Percentiles rank a stretch among this genome's conserved stretches.
Conservation (phyloP, 2,113 vertebrate genomes). For the Columba livia region DNA sequence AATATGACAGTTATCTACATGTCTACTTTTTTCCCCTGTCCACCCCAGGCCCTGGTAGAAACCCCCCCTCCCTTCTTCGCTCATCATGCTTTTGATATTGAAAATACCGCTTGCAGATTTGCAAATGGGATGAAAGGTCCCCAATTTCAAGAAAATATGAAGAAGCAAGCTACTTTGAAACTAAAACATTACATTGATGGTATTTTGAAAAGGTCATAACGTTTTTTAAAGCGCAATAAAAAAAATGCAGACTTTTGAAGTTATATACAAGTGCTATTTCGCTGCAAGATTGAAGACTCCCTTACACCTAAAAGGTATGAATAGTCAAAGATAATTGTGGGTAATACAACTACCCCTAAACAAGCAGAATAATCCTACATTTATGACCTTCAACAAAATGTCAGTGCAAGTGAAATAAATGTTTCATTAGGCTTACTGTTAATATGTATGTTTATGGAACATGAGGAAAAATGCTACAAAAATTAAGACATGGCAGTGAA, state of each 20-base stretch:
- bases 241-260: not conserved
- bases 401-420: not conserved
- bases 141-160: not conserved
- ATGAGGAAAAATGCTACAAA: not conserved
- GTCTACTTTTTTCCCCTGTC: not conserved
- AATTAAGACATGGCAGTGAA: not conserved
- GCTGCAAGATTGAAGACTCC: not conserved
- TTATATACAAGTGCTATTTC: not conserved
- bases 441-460: not conserved
- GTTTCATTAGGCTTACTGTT: not conserved
- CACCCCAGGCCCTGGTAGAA: not conserved
- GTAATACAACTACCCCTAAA: not conserved
- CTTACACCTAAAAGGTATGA: not conserved
- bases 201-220: not conserved
- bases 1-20: not conserved
- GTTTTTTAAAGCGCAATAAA: not conserved
- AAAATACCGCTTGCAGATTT: not conserved
- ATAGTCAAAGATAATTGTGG: not conserved
- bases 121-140: not conserved
- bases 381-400: not conserved
- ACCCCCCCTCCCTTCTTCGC: not conserved
- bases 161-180: not conserved
- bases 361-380: not conserved
- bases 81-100: not conserved
- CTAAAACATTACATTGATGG: not conserved